These are phyloP conservation scores for Eupithecia tripunctaria DNA, from an alignment of 2,888 invertebrate species.

Conservation along the genomic window DNA sequence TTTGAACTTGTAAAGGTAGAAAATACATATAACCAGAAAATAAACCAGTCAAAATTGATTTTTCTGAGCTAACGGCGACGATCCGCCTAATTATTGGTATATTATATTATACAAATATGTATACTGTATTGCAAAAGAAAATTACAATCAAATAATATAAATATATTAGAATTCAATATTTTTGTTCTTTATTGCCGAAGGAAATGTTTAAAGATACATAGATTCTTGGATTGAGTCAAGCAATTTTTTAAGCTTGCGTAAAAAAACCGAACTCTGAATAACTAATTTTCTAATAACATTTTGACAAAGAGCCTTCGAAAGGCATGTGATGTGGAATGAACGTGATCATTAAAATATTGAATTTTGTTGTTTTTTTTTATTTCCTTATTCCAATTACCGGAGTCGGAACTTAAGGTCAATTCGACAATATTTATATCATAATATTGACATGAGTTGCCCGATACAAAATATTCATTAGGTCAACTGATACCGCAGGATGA, in stretches of 20 bases:
- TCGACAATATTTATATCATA: no score
- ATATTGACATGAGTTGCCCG: no score
- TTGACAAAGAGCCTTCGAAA: conserved; percentile 59
- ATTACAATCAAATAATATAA: no score
- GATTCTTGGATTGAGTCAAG: neutral
- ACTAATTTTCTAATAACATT: conserved; percentile 22
- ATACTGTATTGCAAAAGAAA: no score
- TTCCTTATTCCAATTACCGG: neutral
- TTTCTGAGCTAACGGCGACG: no score
- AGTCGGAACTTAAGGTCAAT: neutral
- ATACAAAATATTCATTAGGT: no score
- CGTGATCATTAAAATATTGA: conserved; percentile 71
- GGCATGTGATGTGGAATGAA: conserved; percentile 73
- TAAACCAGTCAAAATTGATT: no score
- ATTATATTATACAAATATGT: no score
- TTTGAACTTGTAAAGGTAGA: no score
- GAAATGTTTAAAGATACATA: neutral
- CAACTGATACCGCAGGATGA: no score
- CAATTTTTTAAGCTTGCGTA: neutral
- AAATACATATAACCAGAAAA: no score
- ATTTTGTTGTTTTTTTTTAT: conserved; percentile 57
- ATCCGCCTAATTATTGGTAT: neutral
- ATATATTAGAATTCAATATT: neutral
- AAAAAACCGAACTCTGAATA: neutral
- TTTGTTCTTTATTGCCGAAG: neutral